Evolutionary conservation across 2,888 invertebrate species (phyloP), one percentile per base, ranked within the genome.

Genomic region (Pemphredon lugubris): DNA sequence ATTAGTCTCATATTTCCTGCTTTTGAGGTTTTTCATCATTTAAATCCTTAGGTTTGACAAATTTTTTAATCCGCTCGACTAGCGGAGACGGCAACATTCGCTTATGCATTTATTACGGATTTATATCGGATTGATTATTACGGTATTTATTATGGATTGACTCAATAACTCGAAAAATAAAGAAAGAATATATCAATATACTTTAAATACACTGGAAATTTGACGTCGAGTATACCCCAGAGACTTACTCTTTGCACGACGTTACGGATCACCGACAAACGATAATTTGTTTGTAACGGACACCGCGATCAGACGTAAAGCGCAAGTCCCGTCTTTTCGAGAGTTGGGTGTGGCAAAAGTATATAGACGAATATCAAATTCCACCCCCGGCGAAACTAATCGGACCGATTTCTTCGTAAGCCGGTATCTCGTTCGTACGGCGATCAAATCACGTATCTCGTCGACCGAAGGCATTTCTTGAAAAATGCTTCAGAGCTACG

Each of bases 281-380:
- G 47, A 21, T 69, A 65, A 59, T 59, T 69, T 71, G 76, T 78
- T 76, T 75, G 73, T 79, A 78, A 76, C 74, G 76, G 69, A 74
- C 73, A 73, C 60, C 51, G 59, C 64, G 64, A 69, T 69, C 63
- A 64, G 55, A 59, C 68, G 68, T 64, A 59, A 58, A 73, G 63
- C 68, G 59, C 50, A 45, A 45, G 21, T 14, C 30, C 9, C 32
- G 20, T 34, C 11, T 34, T 34, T 34, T n/a, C 3, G 9, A n/a
- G 3, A 11, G 4, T n/a, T 4, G n/a, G 2, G n/a, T n/a, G 9
- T n/a, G 4, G 34, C n/a, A 34, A 34, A 34, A 34, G 1, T 7
- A 7, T 9, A 34, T 16, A 5, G 7, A 18, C 40, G 20, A 42
- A 45, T 23, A 11, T 21, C 20, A 45, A 23, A 45, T 45, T 20